Conservation (phyloP, 2,888 invertebrate species). For the Theodoxus fluviatilis region DNA sequence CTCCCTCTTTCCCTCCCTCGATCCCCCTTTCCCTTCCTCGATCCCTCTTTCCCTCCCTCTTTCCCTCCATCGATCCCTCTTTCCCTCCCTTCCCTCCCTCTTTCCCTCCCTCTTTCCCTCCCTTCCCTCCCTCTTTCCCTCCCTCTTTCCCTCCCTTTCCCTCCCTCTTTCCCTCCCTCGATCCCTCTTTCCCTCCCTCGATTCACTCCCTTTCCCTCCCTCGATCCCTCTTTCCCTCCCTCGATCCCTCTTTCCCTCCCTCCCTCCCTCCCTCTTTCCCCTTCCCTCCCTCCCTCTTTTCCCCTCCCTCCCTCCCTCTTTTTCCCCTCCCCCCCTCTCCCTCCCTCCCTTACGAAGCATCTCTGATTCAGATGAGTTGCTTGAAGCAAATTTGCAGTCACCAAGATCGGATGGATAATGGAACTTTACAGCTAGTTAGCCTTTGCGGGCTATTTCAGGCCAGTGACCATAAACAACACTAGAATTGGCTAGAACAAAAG, state of each 20-base stretch:
- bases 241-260: not conserved
- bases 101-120: not conserved
- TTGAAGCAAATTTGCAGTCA: too few species aligned
- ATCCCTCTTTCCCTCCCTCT: not conserved
- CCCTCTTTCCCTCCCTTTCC: not conserved
- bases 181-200: not conserved
- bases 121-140: not conserved
- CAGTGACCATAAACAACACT: too few species aligned
- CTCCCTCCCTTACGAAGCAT: too few species aligned
- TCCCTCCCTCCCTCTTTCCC: not conserved
- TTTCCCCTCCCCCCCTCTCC: too few species aligned
- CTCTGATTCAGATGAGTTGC: too few species aligned
- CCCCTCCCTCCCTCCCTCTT: conserved; percentile 7
- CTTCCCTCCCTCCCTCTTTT: not conserved
- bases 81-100: too few species aligned
- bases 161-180: not conserved
- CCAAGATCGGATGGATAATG: too few species aligned
- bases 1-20: conserved; percentile 4
- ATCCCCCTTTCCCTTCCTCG: not conserved
- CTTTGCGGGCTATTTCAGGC: too few species aligned
- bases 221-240: too few species aligned
- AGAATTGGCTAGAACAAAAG: too few species aligned
- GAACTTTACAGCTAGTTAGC: too few species aligned
- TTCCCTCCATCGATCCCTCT: too few species aligned
- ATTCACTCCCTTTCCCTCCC: not conserved